Base-by-base conservation (phyloP, 2,888 invertebrate genomes). In the Bursaphelenchus okinawaensis region DNA sequence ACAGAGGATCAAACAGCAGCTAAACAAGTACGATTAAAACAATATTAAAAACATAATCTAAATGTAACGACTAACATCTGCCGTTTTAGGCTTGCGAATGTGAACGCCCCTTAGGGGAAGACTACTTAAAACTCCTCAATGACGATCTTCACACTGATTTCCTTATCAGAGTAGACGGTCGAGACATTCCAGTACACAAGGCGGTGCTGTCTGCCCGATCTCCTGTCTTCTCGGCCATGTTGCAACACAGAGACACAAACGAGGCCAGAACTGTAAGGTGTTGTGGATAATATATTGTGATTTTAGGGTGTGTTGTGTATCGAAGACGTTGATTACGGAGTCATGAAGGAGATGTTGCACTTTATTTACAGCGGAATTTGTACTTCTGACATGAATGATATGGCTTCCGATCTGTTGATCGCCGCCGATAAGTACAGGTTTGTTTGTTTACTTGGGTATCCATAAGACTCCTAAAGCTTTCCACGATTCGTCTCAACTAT, bases 361-460 rank as follows among this genome's bases (percentile, higher is more conserved):
- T 83, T 80, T 66, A 78, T 82, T 59, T 82, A 82, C 61, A 73
- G 71, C 40, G 83, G 82, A 0, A 65, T 71, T 7, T 80, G 76
- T 57, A 68, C 75, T 24, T 72, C 76, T 40, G 79, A 80, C 28
- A 75, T 82, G 50, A 67, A 70, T 54, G 81, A 83, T 57, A 70
- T 82, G 60, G 79, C 71, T 71, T 78, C 75, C 9, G 82, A 82
- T 40, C 66, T 82, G 59, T 67, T 82, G 28, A 76, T 82, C 55
- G 82, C 82, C 7, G 82, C 82, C 24, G 82, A 82, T 68, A 82
- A 83, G 62, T 81, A 78, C 63, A 54, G 74, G 75, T 74, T 7
- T n/a, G 69, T n/a, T 26, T 19, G 7, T n/a, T n/a, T n/a, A n/a
- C n/a, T n/a, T n/a, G n/a, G n/a, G n/a, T n/a, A n/a, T n/a, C n/a